A percentile compares a stretch with the other conserved stretches of the same genome.
Evolutionary conservation across 2,797 vertebrate genomes (phyloP).

Genomic region (Microctenopoma steveboyesi): DNA sequence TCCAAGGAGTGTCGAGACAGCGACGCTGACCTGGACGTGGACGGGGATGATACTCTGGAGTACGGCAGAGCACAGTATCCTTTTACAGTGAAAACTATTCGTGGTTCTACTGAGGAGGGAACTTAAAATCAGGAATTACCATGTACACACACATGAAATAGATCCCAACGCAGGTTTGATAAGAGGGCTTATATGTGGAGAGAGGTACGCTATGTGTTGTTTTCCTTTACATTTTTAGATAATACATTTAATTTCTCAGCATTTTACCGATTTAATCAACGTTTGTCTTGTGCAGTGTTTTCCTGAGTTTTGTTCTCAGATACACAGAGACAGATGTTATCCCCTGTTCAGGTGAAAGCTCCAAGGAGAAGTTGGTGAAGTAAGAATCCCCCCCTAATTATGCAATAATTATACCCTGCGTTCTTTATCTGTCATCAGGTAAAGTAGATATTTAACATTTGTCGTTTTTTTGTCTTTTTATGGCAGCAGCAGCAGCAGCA

Average conservation of each 20-base stretch:
- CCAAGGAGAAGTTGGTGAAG: constrained; percentile 90
- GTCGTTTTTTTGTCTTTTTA: constrained; percentile 5
- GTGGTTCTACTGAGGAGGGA: not conserved
- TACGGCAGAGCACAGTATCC: constrained; percentile 98
- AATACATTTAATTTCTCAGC: not conserved
- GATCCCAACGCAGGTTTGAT: not conserved
- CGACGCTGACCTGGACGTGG: constrained; percentile 95
- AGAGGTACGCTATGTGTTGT: no score
- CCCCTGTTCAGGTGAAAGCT: constrained; percentile 91
- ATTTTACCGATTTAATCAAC: not conserved
- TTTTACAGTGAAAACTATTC: constrained; percentile 43
- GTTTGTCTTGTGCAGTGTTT: constrained; percentile 19
- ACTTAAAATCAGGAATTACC: not conserved
- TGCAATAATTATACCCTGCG: not conserved
- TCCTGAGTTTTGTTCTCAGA: constrained; percentile 87
- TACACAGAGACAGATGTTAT: constrained; percentile 96
- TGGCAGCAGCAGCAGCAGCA: constrained; percentile 70
- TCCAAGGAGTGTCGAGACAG: constrained; percentile 94
- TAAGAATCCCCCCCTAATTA: constrained; percentile 59
- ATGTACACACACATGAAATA: not conserved
- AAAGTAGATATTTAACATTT: not conserved
- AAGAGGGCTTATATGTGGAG: no score
- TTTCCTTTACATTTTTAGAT: no score
- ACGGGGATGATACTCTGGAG: constrained; percentile 96
- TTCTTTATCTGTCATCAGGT: not conserved